Evolutionary conservation across 2,113 vertebrate genomes (phyloP), one percentile per base, ranked within the genome.

Genomic region (Pao palembangensis): DNA sequence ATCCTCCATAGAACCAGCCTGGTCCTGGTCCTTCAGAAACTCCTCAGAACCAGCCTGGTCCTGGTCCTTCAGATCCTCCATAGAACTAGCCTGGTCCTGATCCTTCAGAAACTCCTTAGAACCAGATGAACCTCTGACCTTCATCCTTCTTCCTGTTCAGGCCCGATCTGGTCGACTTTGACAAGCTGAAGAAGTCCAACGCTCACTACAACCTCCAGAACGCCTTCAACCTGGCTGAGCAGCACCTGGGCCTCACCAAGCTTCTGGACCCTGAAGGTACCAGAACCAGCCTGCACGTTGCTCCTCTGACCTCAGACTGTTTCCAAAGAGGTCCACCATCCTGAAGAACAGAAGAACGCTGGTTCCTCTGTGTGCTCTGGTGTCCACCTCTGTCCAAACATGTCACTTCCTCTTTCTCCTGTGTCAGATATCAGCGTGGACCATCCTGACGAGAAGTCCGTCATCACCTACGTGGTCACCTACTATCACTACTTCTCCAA

Each of bases 401-500:
- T 11, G 2, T 6, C 44, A 47, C 15, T n/a, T 47, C 3, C 15
- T n/a, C 16, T 2, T n/a, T 49, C 17, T 48, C 8, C 2, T 68
- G 51, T 87, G 88, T 18, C 85, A 98, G 96, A 98, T 78, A 98
- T 98, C 92, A 98, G 96, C 20, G 96, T 98, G 70, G 96, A 98
- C 78, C 96, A 98, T 50, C 96, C 96, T 0, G 96, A 98, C 55
- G 96, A 98, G 87, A 98, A 98, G 77, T 98, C 96, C 0, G 94
- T 98, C 75, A 98, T 98, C 91, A 98, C 96, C 34, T 98, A 98
- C 0, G 96, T 98, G 76, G 96, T 98, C 60, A 98, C 96, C 0
- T 98, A 98, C 11, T 98, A 98, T 84, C 96, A 98, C 90, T 98
- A 98, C 87, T 98, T 98, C 90, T 97, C 95, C 65, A 98, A 98